Evolutionary conservation across 2,888 invertebrate genomes (phyloP).

Genomic region (Drosophila kuntzei): DNA sequence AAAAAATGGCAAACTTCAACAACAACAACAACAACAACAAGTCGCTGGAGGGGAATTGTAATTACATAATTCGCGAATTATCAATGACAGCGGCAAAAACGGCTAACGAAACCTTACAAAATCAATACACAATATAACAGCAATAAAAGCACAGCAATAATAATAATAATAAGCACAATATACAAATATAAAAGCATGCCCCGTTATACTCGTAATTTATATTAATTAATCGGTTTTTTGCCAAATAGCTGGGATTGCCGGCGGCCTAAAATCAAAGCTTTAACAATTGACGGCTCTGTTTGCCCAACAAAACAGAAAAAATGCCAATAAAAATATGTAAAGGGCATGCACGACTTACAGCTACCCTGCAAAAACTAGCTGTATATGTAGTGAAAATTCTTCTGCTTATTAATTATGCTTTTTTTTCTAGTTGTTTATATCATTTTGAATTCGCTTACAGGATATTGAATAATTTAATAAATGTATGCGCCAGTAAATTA

Average conservation of each 20-base stretch:
- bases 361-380: too few relatives aligned
- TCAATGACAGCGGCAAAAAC: slow-evolving; percentile 61
- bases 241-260: slow-evolving; percentile 35
- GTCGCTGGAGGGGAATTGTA: slow-evolving; percentile 46
- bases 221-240: slow-evolving; percentile 72
- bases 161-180: slow-evolving; percentile 21
- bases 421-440: background rate
- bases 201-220: slow-evolving; percentile 66
- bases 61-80: slow-evolving; percentile 79
- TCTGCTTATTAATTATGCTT: background rate
- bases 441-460: background rate
- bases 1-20: slow-evolving; percentile 5
- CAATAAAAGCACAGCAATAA: slow-evolving; percentile 7
- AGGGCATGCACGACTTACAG: background rate
- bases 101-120: slow-evolving; percentile 38
- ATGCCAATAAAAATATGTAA: slow-evolving; percentile 7
- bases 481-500: slow-evolving; percentile 62
- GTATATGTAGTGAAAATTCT: too few relatives aligned
- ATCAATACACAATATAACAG: slow-evolving; percentile 37
- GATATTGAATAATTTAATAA: slow-evolving; percentile 35
- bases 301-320: slow-evolving; percentile 11
- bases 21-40: slow-evolving; percentile 2
- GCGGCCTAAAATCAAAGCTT: slow-evolving; percentile 66
- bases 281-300: slow-evolving; percentile 42
- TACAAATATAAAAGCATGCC: slow-evolving; percentile 27